These are phyloP conservation scores for Amitus sp. DNA, from an alignment of 2,888 invertebrate genomes.

Conservation along the genomic window DNA sequence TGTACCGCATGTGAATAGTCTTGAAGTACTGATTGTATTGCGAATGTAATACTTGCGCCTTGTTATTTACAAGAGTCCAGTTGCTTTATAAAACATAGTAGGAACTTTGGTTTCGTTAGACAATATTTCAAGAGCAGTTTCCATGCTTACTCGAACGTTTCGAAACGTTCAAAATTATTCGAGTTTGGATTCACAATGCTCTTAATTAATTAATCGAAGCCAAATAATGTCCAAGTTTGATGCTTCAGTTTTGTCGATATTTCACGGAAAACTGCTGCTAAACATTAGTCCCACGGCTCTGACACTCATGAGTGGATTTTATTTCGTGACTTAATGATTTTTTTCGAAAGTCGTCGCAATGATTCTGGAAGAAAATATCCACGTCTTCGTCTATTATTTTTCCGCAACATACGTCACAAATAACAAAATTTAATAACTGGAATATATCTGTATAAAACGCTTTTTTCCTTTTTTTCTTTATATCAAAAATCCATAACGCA, in stretches of 20 bases:
- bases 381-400: conserved; percentile 45
- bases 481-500: conserved; percentile 61
- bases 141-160: too few relatives aligned
- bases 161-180: too few relatives aligned
- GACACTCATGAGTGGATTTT: conserved; percentile 64
- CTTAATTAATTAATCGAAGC: too few relatives aligned
- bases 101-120: conserved; percentile 73
- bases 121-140: conserved; percentile 65
- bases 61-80: conserved; percentile 63
- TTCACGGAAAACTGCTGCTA: conserved; percentile 61
- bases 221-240: too few relatives aligned
- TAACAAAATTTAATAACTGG: conserved; percentile 66
- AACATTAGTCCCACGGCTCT: conserved; percentile 66
- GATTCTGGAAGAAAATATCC: conserved; percentile 65
- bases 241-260: too few relatives aligned
- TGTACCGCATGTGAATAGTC: conserved; percentile 43
- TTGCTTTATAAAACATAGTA: conserved; percentile 68
- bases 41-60: conserved; percentile 59
- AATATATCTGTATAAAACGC: conserved; percentile 65
- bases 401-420: conserved; percentile 41
- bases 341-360: conserved; percentile 43
- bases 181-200: too few relatives aligned
- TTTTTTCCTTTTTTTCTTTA: conserved; percentile 50
- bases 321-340: conserved; percentile 28
- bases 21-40: conserved; percentile 61